phyloP scores from a whole-genome alignment of 2,113 vertebrate genomes.

The Centropristis striata region DNA sequence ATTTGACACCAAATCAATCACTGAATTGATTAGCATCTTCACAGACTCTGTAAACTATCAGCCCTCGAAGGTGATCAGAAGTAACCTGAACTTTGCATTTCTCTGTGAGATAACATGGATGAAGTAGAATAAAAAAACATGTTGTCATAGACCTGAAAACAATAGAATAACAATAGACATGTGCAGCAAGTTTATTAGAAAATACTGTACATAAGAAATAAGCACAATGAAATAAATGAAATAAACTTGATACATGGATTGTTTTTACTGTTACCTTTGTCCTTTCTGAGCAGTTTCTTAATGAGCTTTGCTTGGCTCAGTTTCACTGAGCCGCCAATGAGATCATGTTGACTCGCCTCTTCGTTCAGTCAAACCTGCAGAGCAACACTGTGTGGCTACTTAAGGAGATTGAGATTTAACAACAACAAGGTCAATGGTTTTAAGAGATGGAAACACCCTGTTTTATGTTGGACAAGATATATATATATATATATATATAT shows the following conservation, averaged over 20 bases:
- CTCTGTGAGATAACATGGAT: not conserved
- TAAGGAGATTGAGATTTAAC: constrained; percentile 62
- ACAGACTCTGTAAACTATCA: constrained; percentile 32
- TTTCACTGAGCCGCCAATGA: constrained; percentile 44
- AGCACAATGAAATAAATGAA: not conserved
- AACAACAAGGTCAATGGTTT: constrained; percentile 58
- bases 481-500: not conserved
- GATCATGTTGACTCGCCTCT: constrained; percentile 37
- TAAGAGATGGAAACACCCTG: constrained; percentile 12
- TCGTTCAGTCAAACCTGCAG: constrained; percentile 35
- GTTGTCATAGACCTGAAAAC: too few species aligned
- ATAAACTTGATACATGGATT: not conserved
- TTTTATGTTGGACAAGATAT: not conserved
- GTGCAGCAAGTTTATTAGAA: constrained; percentile 16
- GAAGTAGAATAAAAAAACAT: not conserved
- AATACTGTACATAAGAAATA: not conserved
- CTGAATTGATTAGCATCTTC: constrained; percentile 63
- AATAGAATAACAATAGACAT: not conserved
- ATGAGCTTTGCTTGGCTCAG: constrained; percentile 41
- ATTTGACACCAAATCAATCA: constrained; percentile 70
- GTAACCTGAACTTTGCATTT: constrained; percentile 26
- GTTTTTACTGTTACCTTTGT: constrained; percentile 1
- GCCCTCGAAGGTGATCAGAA: constrained; percentile 19
- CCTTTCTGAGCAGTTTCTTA: not conserved
- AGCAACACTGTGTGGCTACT: constrained; percentile 38